Conservation (phyloP, 2,888 invertebrate genomes). For the Limnephilus rhombicus region DNA sequence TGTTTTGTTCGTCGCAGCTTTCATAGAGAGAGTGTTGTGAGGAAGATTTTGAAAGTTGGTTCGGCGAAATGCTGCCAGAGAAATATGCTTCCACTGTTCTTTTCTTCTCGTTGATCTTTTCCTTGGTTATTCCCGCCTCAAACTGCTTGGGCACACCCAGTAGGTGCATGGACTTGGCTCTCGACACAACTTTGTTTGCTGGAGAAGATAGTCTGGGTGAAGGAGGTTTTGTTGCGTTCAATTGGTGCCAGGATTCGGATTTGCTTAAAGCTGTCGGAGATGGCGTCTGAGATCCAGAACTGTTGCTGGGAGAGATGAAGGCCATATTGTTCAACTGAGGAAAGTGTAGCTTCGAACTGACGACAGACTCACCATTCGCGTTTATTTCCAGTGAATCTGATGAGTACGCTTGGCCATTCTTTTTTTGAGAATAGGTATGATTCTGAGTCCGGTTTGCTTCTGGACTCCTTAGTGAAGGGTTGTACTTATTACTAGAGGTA, state of each 20-base stretch:
- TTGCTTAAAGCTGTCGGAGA: conserved; percentile 77
- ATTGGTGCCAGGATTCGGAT: conserved; percentile 90
- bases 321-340: conserved; percentile 65
- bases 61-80: conserved; percentile 75
- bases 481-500: conserved; percentile 50
- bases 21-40: conserved; percentile 69
- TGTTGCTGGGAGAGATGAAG: conserved; percentile 60
- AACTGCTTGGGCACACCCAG: conserved; percentile 87
- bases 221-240: conserved; percentile 73
- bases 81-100: conserved; percentile 87
- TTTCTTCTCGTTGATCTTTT: conserved; percentile 83
- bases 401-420: conserved; percentile 67
- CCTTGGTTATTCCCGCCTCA: conserved; percentile 86
- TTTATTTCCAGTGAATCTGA: conserved; percentile 70
- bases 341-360: conserved; percentile 68
- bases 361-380: conserved; percentile 71
- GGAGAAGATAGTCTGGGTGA: conserved; percentile 71
- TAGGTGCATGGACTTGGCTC: conserved; percentile 87
- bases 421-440: conserved; percentile 2
- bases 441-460: conserved; percentile 33
- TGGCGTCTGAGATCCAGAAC: conserved; percentile 66
- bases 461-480: conserved; percentile 31
- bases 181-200: conserved; percentile 72
- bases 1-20: conserved; percentile 63
- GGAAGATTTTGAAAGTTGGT: conserved; percentile 68